phyloP scores from a whole-genome alignment of 2,797 vertebrate species.

The Thalassophryne amazonica region DNA sequence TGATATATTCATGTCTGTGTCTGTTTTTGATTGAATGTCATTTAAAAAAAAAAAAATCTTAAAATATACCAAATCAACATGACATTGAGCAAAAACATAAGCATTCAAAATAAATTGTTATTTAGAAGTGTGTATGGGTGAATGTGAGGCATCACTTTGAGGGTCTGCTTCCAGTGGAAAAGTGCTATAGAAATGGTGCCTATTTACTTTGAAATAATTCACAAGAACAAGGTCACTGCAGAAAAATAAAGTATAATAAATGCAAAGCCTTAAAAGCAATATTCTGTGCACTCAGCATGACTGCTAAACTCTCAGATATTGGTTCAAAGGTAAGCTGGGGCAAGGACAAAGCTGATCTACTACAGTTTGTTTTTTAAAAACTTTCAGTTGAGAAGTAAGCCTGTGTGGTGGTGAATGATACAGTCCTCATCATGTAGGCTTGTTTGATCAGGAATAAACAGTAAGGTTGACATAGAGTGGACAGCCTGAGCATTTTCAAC shows the following conservation, averaged over 20 bases:
- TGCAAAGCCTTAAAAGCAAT: slow-evolving; percentile 9
- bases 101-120: no score
- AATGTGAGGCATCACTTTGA: no score
- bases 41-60: no score
- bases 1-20: no score
- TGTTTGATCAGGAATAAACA: slow-evolving; percentile 55
- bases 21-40: no score
- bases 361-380: no score
- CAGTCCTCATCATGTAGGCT: slow-evolving; percentile 42
- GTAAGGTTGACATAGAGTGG: slow-evolving; percentile 47
- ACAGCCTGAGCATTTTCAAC: slow-evolving; percentile 36
- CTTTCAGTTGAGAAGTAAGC: slow-evolving; percentile 21
- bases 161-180: no score
- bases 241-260: neutral
- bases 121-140: no score
- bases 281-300: neutral
- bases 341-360: slow-evolving; percentile 7
- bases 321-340: neutral
- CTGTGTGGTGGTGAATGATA: slow-evolving; percentile 29
- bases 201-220: neutral
- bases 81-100: no score
- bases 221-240: neutral
- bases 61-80: no score
- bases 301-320: neutral
- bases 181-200: no score